Evolutionary conservation across 1,140 invertebrate species (phyloP), one percentile per base, ranked within the genome.

Genomic region (Dinoponera quadriceps): DNA sequence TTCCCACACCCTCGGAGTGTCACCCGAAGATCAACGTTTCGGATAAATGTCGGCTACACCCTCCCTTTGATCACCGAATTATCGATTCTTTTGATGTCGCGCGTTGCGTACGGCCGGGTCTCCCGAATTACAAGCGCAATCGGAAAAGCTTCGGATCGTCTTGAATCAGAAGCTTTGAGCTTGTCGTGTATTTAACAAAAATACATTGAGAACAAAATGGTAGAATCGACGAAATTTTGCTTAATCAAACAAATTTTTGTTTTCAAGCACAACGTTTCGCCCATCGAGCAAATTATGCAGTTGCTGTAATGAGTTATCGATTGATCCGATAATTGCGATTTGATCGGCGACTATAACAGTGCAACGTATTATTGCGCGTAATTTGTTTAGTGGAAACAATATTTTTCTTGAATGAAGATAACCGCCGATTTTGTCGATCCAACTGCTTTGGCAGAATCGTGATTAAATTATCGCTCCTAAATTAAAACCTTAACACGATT

Each of bases 21-120:
- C 33, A 49, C 22, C 18, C 38, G n/a, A 14, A 48, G 33, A 71
- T 69, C 69, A 68, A 48, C 11, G 51, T 57, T 69, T 80, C 20
- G 13, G 11, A 57, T 20, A 14, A 13, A 11, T 27, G 16, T 5
- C 3, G 7, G 3, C 3, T 29, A 22, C 66, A 9, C 11, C 11
- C 7, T 57, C 5, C 11, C n/a, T 75, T 51, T 77, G n/a, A 74
- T 54, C 27, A 4, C 27, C 14, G 11, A 5, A 33, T 54, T 55
- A 66, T 55, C 29, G 0, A 14, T 55, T 66, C 18, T 25, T 66
- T 51, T 49, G 22, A 38, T 44, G 16, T 38, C 54, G 20, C 9
- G n/a, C 3, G 14, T 22, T 51, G 2, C n/a, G 20, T 20, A 25
- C 29, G 65, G 22, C 54, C 22, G 11, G 13, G 7, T 20, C 5